Evolutionary conservation across 2,888 invertebrate genomes (phyloP).

Genomic region (Euspilapteryx auroguttella): DNA sequence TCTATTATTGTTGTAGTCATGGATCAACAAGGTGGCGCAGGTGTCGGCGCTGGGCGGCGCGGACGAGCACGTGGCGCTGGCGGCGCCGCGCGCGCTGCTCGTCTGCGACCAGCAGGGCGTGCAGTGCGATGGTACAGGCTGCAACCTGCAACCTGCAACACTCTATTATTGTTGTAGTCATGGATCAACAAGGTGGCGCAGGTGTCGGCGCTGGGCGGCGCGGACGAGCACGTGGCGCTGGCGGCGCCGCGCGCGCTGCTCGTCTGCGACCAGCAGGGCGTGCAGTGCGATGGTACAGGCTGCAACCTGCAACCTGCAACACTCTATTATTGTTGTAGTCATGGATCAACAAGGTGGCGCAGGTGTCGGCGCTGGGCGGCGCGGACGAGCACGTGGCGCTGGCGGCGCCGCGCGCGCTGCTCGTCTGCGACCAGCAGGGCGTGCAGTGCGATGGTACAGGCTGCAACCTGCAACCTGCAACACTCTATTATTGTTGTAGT

Average conservation of each 20-base stretch:
- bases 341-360: constrained; percentile 50
- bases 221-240: constrained; percentile 46
- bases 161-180: constrained; percentile 34
- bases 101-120: constrained; percentile 54
- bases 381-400: constrained; percentile 47
- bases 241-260: constrained; percentile 37
- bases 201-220: constrained; percentile 48
- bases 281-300: constrained; percentile 54
- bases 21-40: constrained; percentile 50
- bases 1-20: constrained; percentile 38
- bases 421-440: constrained; percentile 51
- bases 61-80: constrained; percentile 47
- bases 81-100: constrained; percentile 33
- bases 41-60: constrained; percentile 50
- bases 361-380: constrained; percentile 50
- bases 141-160: too few relatives aligned
- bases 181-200: constrained; percentile 53
- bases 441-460: constrained; percentile 55
- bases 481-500: too few relatives aligned
- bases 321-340: constrained; percentile 37
- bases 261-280: constrained; percentile 51
- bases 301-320: too few relatives aligned
- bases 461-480: too few relatives aligned
- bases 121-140: constrained; percentile 53
- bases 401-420: constrained; percentile 33